phyloP scores from a whole-genome alignment of 2,888 invertebrate genomes.

The Acanthosepion esculentum region DNA sequence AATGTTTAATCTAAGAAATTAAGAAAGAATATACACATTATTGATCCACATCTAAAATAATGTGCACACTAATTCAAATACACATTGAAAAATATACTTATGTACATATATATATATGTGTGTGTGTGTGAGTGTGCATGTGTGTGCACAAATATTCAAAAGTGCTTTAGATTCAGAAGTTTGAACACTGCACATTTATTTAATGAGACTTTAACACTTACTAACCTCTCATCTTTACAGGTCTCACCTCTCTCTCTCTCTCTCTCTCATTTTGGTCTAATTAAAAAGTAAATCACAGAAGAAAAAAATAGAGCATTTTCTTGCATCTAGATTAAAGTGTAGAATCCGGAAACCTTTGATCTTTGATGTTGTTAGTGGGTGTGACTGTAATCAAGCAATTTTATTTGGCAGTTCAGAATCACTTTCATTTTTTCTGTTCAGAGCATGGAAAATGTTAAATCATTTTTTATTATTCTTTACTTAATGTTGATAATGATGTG shows the following conservation, averaged over 20 bases:
- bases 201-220: background rate
- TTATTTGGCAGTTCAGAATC: background rate
- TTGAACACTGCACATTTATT: background rate
- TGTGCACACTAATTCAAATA: too few species aligned
- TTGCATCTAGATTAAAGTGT: background rate
- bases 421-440: background rate
- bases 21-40: too few species aligned
- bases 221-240: background rate
- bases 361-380: constrained; percentile 15
- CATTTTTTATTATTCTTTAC: background rate
- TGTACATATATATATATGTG: too few species aligned
- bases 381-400: background rate
- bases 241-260: background rate
- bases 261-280: background rate
- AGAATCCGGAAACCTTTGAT: background rate
- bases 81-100: too few species aligned
- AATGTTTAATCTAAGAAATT: too few species aligned
- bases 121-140: too few species aligned
- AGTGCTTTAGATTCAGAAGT: background rate
- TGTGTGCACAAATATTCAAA: too few species aligned
- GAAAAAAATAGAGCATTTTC: background rate
- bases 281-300: background rate
- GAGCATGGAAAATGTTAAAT: background rate
- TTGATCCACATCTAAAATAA: too few species aligned
- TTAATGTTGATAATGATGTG: background rate